phyloP scores from a whole-genome alignment of 2,888 invertebrate species.

The Nemapogon koenigi region DNA sequence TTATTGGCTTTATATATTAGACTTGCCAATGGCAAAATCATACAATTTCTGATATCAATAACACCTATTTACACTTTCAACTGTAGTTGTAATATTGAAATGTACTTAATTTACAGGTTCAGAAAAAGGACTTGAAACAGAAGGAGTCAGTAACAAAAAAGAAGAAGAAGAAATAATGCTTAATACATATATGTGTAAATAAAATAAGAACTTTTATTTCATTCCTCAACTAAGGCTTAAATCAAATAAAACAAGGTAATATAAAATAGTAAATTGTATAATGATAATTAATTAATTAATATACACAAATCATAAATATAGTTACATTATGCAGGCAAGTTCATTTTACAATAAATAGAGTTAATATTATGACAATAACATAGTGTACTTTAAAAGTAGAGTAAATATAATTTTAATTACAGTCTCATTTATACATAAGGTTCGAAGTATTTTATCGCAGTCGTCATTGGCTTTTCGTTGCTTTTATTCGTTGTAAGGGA shows the following conservation, averaged over 20 bases:
- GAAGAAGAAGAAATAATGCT: slow-evolving; percentile 32
- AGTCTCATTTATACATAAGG: slow-evolving; percentile 42
- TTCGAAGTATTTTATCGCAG: slow-evolving; percentile 63
- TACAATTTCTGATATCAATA: too few relatives aligned
- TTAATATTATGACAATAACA: slow-evolving; percentile 19
- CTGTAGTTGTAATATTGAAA: too few relatives aligned
- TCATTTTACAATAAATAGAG: slow-evolving; percentile 54
- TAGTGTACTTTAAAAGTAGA: slow-evolving; percentile 4
- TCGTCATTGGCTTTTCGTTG: slow-evolving; percentile 62
- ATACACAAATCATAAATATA: slow-evolving; percentile 53
- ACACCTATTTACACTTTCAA: too few relatives aligned
- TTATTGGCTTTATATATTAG: too few relatives aligned
- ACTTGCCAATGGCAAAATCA: too few relatives aligned
- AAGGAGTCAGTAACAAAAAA: slow-evolving; percentile 32
- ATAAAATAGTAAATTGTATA: slow-evolving; percentile 29
- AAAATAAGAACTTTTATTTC: neutral
- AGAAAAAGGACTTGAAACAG: slow-evolving; percentile 51
- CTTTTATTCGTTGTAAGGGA: slow-evolving; percentile 65
- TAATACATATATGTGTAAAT: neutral
- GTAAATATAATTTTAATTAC: slow-evolving; percentile 17
- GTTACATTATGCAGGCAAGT: slow-evolving; percentile 60
- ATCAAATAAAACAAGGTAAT: slow-evolving; percentile 9
- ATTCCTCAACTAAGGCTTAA: too few relatives aligned
- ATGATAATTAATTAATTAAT: slow-evolving; percentile 43
- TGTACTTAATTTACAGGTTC: slow-evolving; percentile 33